Base-by-base conservation (phyloP, 1,140 invertebrate species). In the Drusus annulatus region DNA sequence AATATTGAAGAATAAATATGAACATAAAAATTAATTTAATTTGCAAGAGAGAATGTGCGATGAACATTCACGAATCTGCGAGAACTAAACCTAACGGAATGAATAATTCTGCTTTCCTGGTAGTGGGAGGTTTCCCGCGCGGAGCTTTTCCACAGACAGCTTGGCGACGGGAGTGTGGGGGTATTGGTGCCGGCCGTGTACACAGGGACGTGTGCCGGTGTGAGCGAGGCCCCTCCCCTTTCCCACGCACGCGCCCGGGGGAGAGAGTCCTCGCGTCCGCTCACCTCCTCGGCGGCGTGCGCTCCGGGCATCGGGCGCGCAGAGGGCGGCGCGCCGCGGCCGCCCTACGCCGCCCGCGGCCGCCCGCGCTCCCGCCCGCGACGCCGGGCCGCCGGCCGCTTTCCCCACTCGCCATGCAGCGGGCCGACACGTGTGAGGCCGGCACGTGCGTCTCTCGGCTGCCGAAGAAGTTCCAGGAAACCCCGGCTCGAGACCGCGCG, bases 391-490 rank as follows among this genome's bases (percentile, higher is more conserved):
- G 76, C 19, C 51, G 51, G 54, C 58, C 62, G 62, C 60, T 69
- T 54, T 52, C 62, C n/a, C 45, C 76, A 54, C 63, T 69, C 78
- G 78, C 78, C 78, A 79, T 80, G 79, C 79, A 80, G 73, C 79
- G 79, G 36, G 79, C 60, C 45, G 74, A 80, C 79, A 80, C 79
- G 79, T 80, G 79, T 63, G 74, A 63, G 50, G 17, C 62, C 17
- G 68, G 74, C 78, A 79, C 78, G 78, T 76, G 75, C 75, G 75
- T 21, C 75, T 58, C 73, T 21, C 68, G 36, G 6, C 58, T 76
- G 74, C 60, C 76, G 71, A 58, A 75, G 6, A 75, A 75, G 71
- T 75, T 75, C 60, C 52, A 75, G 54, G 54, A 75, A 58, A 75
- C 58, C 19, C 75, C 58, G 58, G 50, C 25, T 17, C 60, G 76